Evolutionary conservation across 1,140 invertebrate genomes (phyloP), one percentile per base, ranked within the genome.

Genomic region (Theocolax elegans): DNA sequence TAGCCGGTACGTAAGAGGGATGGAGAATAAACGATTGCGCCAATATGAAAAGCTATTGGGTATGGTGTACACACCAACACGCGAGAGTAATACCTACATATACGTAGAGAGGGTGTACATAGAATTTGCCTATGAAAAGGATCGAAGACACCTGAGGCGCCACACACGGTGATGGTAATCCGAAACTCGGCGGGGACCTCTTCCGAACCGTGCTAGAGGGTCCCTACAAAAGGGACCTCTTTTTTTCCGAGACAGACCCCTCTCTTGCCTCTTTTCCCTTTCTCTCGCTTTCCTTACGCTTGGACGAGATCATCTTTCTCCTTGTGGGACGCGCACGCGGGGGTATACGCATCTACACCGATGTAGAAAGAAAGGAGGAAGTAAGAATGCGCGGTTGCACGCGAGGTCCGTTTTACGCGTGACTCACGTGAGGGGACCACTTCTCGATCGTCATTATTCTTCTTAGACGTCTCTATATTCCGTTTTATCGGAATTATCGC

Each of bases 161-260:
- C 83, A 85, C 83, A 85, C 83, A 84, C 82, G 77, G 81, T 74
- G 82, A 77, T 48, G 77, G 83, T 83, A 85, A 85, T 76, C 75
- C 72, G 79, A 84, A 80, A 83, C 83, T 31, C 71, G 72, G 63
- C 64, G 49, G 66, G 42, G 46, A 48, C 70, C 63, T 48, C 54
- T 10, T 60, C 54, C 71, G 17, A 17, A 38, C 27, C 17, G 42
- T 35, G 17, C 53, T 31, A 35, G 0, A 4, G 1, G n/a, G n/a
- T n/a, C n/a, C n/a, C 38, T 3, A 44, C 29, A 42, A 66, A 35
- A 40, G 49, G 40, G 4, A n/a, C 25, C 2, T 59, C 23, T 62
- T 53, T 62, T 53, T 35, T 35, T 4, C 31, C 10, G 4, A 35
- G 10, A 35, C n/a, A 53, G 38, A 17, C 23, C 13, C 64, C 29